These are phyloP conservation scores for Sebastes variabilis DNA, from an alignment of 2,797 vertebrate species.

Conservation along the genomic window DNA sequence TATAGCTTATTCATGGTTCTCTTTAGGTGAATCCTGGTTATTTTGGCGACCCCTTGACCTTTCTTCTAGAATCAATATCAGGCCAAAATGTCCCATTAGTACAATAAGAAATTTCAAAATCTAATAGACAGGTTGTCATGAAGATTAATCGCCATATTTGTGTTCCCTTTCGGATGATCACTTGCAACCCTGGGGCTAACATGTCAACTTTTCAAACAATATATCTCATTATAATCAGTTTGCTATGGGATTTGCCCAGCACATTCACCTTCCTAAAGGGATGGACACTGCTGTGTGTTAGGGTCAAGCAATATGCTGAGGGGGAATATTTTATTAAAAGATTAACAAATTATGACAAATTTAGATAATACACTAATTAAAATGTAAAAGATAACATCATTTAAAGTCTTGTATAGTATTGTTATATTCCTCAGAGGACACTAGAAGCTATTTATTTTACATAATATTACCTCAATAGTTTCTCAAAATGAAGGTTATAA, in stretches of 20 bases:
- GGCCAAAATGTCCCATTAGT: background rate
- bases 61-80: background rate
- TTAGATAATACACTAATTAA: no score
- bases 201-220: background rate
- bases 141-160: background rate
- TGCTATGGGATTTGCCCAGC: no score
- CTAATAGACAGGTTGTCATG: background rate
- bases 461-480: background rate
- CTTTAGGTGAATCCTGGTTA: background rate
- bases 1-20: background rate
- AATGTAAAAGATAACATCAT: background rate
- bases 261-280: no score
- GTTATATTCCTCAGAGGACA: background rate
- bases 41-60: background rate
- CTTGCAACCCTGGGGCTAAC: background rate
- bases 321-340: no score
- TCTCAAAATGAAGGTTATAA: background rate
- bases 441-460: no score
- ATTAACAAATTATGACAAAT: no score
- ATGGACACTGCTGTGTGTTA: no score
- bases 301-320: no score
- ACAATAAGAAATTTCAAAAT: background rate
- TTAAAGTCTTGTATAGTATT: background rate
- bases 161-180: background rate
- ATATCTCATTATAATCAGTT: no score